A percentile compares a stretch with the other conserved stretches of the same genome.
These are phyloP conservation scores for Chymomyza amoena DNA, from an alignment of 2,888 invertebrate genomes.

Conservation along the genomic window DNA sequence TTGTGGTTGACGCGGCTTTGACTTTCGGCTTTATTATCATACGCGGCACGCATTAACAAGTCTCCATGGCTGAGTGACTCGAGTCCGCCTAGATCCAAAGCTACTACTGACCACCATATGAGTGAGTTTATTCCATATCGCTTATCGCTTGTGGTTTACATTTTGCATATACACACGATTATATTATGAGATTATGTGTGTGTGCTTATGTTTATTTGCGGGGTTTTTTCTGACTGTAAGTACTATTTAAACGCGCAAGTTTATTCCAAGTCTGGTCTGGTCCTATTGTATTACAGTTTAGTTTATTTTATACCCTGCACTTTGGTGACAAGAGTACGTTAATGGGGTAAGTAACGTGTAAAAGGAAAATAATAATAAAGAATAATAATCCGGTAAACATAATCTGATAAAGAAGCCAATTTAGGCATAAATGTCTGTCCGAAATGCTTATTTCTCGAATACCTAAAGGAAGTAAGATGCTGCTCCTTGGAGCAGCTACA, in stretches of 20 bases:
- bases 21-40: slow-evolving; percentile 44
- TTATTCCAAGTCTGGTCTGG: slow-evolving; percentile 9
- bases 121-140: slow-evolving; percentile 4
- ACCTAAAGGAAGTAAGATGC: too few species aligned
- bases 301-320: not conserved
- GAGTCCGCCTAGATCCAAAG: not conserved
- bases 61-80: slow-evolving; percentile 1
- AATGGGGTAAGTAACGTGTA: too few species aligned
- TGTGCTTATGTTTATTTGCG: slow-evolving; percentile 10
- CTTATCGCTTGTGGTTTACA: slow-evolving; percentile 47
- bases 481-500: too few species aligned
- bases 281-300: not conserved
- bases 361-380: too few species aligned
- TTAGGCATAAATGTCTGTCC: too few species aligned
- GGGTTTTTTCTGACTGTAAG: slow-evolving; percentile 14
- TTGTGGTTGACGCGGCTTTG: not conserved
- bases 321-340: too few species aligned
- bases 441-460: too few species aligned
- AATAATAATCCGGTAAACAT: too few species aligned
- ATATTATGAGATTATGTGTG: not conserved
- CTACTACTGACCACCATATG: slow-evolving; percentile 18
- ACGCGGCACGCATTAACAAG: slow-evolving; percentile 40
- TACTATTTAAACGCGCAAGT: slow-evolving; percentile 42
- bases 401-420: too few species aligned
- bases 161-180: not conserved